Percentiles rank a stretch among this genome's conserved stretches.
Evolutionary conservation across 2,113 vertebrate species (phyloP).

Genomic region (Coryphaenoides rupestris): DNA sequence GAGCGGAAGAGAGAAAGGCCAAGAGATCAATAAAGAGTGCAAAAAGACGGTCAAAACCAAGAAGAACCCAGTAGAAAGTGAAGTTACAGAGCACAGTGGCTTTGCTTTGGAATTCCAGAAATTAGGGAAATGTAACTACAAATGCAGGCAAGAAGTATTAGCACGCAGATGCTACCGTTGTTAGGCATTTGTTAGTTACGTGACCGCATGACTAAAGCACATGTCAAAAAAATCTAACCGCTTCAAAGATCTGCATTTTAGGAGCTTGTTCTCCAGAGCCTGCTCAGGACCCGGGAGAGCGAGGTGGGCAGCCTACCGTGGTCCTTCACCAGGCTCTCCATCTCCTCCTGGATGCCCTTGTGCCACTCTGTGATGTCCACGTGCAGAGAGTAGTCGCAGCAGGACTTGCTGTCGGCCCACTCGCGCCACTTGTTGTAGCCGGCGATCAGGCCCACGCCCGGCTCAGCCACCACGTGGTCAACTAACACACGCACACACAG

Average conservation of each 20-base stretch:
- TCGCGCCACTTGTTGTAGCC: slow-evolving; percentile 96
- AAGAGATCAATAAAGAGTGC: slow-evolving; percentile 49
- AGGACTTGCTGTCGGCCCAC: slow-evolving; percentile 94
- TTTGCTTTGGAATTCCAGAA: too few relatives aligned
- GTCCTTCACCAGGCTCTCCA: slow-evolving; percentile 94
- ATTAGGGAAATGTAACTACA: too few relatives aligned
- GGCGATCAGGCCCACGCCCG: slow-evolving; percentile 82
- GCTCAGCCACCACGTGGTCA: slow-evolving; percentile 92
- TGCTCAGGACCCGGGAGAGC: not conserved
- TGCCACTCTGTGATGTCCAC: slow-evolving; percentile 97
- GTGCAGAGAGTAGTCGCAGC: slow-evolving; percentile 95
- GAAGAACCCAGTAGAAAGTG: slow-evolving; percentile 28
- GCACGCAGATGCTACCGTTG: too few relatives aligned
- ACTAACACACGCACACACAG: slow-evolving; percentile 68
- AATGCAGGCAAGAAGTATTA: too few relatives aligned
- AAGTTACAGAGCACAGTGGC: slow-evolving; percentile 20
- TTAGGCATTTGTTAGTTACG: too few relatives aligned
- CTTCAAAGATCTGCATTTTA: too few relatives aligned
- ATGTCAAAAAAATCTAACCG: too few relatives aligned
- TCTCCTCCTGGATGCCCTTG: slow-evolving; percentile 90
- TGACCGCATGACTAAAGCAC: too few relatives aligned
- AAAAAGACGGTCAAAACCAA: slow-evolving; percentile 34
- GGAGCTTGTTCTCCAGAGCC: too few relatives aligned
- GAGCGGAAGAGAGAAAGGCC: slow-evolving; percentile 43
- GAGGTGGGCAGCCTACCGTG: slow-evolving; percentile 74